phyloP scores from a whole-genome alignment of 2,888 invertebrate genomes.

The Cantharis lateralis region DNA sequence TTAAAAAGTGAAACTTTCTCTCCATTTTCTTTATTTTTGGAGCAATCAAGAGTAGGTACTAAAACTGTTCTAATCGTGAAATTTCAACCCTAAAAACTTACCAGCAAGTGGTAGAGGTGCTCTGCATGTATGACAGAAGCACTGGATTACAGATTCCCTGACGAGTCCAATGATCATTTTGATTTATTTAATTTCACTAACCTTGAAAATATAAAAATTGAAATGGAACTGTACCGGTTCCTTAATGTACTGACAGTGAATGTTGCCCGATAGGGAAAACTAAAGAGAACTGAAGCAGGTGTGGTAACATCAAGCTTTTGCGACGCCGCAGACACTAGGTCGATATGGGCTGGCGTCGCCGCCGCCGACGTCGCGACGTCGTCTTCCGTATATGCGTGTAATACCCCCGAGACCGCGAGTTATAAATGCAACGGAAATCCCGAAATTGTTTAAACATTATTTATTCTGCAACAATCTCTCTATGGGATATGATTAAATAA shows the following conservation, averaged over 20 bases:
- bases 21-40: background rate
- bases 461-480: background rate
- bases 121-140: constrained; percentile 92
- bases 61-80: background rate
- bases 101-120: constrained; percentile 81
- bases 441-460: background rate
- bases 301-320: constrained; percentile 51
- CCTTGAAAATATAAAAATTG: constrained; percentile 15
- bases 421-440: constrained; percentile 11
- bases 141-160: constrained; percentile 90
- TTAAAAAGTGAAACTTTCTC: background rate
- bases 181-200: constrained; percentile 29
- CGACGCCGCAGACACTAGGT: constrained; percentile 55
- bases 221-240: constrained; percentile 19
- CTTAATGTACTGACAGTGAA: constrained; percentile 16
- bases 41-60: background rate
- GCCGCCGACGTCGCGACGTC: constrained; percentile 37
- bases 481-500: background rate
- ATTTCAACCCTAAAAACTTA: constrained; percentile 57
- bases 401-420: constrained; percentile 17
- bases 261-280: constrained; percentile 13
- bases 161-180: constrained; percentile 88
- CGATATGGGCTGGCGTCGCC: constrained; percentile 49
- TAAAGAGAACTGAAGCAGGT: constrained; percentile 47
- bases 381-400: constrained; percentile 32